Percentiles rank a stretch among this genome's conserved stretches.
Conservation (phyloP, 2,797 vertebrate genomes). For the Girardinus metallicus region DNA sequence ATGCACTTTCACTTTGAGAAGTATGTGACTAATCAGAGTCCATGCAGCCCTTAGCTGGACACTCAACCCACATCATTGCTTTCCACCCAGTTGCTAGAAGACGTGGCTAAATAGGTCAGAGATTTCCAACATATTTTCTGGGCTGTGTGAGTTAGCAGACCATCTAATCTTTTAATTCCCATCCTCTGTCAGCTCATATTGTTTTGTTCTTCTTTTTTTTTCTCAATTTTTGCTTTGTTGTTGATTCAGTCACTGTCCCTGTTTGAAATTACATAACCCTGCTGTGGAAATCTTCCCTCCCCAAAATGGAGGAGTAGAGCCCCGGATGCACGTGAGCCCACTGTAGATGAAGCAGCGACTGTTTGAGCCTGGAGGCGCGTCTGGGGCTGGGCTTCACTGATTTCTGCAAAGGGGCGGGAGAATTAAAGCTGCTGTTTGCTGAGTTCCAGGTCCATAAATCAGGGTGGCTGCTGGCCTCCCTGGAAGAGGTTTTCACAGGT, state of each 20-base stretch:
- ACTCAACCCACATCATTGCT: constrained; percentile 65
- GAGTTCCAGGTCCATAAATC: constrained; percentile 73
- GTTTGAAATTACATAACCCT: constrained; percentile 61
- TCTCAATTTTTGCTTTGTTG: constrained; percentile 6
- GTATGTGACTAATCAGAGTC: constrained; percentile 10
- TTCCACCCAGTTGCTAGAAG: constrained; percentile 38
- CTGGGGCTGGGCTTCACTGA: constrained; percentile 53
- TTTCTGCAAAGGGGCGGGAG: constrained; percentile 34
- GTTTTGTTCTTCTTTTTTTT: not conserved
- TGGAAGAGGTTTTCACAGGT: constrained; percentile 74
- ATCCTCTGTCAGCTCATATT: constrained; percentile 19
- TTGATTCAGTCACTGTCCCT: constrained; percentile 49
- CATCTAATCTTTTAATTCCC: constrained; percentile 55
- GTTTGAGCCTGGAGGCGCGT: constrained; percentile 67
- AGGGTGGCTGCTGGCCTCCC: constrained; percentile 61
- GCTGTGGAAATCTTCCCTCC: constrained; percentile 60
- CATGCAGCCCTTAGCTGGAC: constrained; percentile 35
- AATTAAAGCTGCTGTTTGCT: constrained; percentile 53
- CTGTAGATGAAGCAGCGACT: constrained; percentile 70
- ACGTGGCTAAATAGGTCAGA: constrained; percentile 62
- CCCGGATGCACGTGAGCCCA: constrained; percentile 70
- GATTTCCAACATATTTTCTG: constrained; percentile 37
- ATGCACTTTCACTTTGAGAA: not conserved
- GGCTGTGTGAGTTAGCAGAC: constrained; percentile 28
- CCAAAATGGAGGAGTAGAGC: constrained; percentile 74